These are phyloP conservation scores for Glossosoma conforme DNA, from an alignment of 1,140 invertebrate species.

Conservation along the genomic window DNA sequence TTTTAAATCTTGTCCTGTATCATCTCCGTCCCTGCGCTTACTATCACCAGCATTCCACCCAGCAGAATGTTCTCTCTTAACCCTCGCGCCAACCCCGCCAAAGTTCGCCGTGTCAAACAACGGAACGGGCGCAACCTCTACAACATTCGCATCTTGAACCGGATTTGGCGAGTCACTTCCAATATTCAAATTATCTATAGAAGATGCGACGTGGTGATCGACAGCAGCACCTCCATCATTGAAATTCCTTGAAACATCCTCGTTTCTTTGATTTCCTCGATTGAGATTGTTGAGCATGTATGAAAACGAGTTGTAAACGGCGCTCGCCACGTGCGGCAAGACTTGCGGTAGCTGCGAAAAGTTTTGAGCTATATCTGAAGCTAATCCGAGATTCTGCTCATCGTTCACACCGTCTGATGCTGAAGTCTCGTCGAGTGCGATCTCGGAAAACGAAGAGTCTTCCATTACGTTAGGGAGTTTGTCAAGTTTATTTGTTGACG, in stretches of 20 bases:
- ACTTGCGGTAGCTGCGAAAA: slow-evolving; percentile 51
- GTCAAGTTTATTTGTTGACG: slow-evolving; percentile 38
- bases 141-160: slow-evolving; percentile 4
- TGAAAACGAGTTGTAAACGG: slow-evolving; percentile 55
- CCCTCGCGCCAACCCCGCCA: neutral
- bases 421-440: no score
- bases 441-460: no score
- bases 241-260: slow-evolving; percentile 1
- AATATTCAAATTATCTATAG: neutral
- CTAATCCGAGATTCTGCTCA: slow-evolving; percentile 45
- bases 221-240: neutral
- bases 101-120: slow-evolving; percentile 9
- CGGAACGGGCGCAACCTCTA: slow-evolving; percentile 7
- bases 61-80: no score
- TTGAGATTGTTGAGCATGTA: slow-evolving; percentile 40
- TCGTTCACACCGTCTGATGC: slow-evolving; percentile 30
- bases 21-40: no score
- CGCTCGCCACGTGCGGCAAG: slow-evolving; percentile 52
- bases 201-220: no score
- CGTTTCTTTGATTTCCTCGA: neutral
- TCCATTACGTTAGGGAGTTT: no score
- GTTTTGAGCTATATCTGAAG: slow-evolving; percentile 51
- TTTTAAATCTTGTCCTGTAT: no score
- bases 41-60: no score
- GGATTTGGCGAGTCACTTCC: neutral